Percentiles rank a stretch among this genome's conserved stretches.
Evolutionary conservation across 2,888 invertebrate species (phyloP).

Genomic region (Cerastis rubricosa): DNA sequence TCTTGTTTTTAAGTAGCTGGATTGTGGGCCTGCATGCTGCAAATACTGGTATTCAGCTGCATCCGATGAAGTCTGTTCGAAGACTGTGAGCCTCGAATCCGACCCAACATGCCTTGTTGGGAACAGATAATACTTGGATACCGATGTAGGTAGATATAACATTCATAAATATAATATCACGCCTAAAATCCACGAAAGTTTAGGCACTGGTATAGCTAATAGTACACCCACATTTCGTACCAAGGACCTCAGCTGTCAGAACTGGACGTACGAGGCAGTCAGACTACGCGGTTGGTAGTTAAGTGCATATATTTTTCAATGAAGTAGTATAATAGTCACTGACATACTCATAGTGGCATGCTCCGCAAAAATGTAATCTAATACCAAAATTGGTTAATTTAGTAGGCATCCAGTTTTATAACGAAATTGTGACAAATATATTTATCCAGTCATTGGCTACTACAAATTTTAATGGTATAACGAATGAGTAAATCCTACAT

Average conservation of each 20-base stretch:
- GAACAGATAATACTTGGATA: background rate
- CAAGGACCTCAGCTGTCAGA: too few species aligned
- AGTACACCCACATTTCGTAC: too few species aligned
- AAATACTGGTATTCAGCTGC: too few species aligned
- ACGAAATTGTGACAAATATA: constrained; percentile 1
- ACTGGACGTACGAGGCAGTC: too few species aligned
- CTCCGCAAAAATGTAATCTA: background rate
- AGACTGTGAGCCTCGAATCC: background rate
- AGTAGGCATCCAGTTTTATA: background rate
- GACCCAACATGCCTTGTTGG: background rate
- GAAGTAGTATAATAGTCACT: too few species aligned
- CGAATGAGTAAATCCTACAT: background rate
- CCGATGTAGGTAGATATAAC: background rate
- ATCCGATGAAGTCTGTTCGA: background rate
- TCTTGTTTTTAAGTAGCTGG: background rate
- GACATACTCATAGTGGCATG: background rate
- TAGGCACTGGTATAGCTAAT: too few species aligned
- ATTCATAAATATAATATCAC: too few species aligned
- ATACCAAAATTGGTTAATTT: background rate
- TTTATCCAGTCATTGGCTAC: background rate
- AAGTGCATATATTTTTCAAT: background rate
- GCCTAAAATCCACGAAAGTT: too few species aligned
- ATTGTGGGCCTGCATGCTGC: background rate
- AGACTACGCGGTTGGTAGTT: background rate
- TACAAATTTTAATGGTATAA: background rate